Base-by-base conservation (phyloP, 2,888 invertebrate species). In the Strigamia transsilvanica region DNA sequence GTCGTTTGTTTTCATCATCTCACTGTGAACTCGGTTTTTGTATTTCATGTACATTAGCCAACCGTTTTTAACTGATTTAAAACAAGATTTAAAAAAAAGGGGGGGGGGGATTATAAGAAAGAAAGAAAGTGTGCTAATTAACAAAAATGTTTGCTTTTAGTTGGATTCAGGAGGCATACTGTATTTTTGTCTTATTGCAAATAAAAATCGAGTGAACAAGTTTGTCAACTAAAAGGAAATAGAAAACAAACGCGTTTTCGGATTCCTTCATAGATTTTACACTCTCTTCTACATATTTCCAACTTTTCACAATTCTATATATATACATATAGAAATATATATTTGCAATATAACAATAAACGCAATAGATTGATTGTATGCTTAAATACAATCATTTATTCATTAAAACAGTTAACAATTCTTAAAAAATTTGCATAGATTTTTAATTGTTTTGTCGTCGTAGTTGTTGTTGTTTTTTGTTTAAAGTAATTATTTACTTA, bases 101-200 rank as follows among this genome's bases (percentile, higher is more conserved):
- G 13, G 0, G 41, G n/a, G 46, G 13, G 46, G 41, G 41, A 41
- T 38, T 78, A 78, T 38, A 34, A n/a, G n/a, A 78, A 41, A 80
- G 12, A 32, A 18, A 80, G 61, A 80, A 80, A 21, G 38, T 81
- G 77, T 81, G 81, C 81, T 81, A 27, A 42, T 42, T 41, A 80
- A 80, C 32, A 80, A 80, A 27, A 32, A 56, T 81, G 73, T 81
- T 66, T 81, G 81, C 81, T 81, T 81, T 81, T 81, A 81, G 81
- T 81, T 81, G 77, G 42, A 34, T 41, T 42, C 81, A 81, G 81
- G 77, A 81, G 32, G 77, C 81, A 27, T 81, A 34, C 81, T 81
- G 81, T 81, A 81, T 81, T 81, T 80, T 81, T 81, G 46, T 81
- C 77, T 81, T 77, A 81, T 46, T 81, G 81, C 56, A 81, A 81